Conservation (phyloP, 2,888 invertebrate species). For the Spialia ferax region DNA sequence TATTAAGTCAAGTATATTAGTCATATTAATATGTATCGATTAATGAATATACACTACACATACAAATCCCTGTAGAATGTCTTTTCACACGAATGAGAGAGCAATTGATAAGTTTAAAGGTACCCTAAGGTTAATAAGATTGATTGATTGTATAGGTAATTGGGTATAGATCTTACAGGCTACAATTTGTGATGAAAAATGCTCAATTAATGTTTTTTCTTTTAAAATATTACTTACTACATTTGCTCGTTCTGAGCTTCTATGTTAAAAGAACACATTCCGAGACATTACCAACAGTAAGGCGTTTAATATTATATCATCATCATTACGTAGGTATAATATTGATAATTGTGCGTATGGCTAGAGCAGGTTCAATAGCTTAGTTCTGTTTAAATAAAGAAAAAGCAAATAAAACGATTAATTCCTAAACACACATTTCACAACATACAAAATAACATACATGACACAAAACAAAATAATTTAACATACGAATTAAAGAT, state of each 20-base stretch:
- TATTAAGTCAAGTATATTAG: constrained; percentile 24
- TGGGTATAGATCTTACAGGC: constrained; percentile 19
- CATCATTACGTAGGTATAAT: background rate
- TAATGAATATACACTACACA: constrained; percentile 42
- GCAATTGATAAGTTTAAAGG: constrained; percentile 45
- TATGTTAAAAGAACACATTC: background rate
- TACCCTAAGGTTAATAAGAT: constrained; percentile 31
- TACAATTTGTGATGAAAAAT: constrained; percentile 27
- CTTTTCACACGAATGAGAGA: constrained; percentile 63
- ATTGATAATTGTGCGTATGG: constrained; percentile 53
- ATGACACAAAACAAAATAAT: constrained; percentile 50
- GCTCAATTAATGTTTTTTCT: background rate
- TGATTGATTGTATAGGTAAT: constrained; percentile 18
- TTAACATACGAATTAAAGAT: constrained; percentile 61
- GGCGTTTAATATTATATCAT: constrained; percentile 1
- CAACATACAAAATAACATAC: constrained; percentile 48
- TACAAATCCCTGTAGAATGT: constrained; percentile 74
- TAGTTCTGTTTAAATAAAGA: constrained; percentile 38
- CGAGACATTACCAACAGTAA: background rate
- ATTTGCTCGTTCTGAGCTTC: background rate
- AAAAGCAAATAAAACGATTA: constrained; percentile 26
- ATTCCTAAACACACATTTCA: constrained; percentile 31
- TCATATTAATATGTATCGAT: constrained; percentile 34
- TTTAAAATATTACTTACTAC: background rate
- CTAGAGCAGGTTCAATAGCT: constrained; percentile 27